Conservation (phyloP, 2,113 vertebrate genomes). For the Pollimyrus isidori region DNA sequence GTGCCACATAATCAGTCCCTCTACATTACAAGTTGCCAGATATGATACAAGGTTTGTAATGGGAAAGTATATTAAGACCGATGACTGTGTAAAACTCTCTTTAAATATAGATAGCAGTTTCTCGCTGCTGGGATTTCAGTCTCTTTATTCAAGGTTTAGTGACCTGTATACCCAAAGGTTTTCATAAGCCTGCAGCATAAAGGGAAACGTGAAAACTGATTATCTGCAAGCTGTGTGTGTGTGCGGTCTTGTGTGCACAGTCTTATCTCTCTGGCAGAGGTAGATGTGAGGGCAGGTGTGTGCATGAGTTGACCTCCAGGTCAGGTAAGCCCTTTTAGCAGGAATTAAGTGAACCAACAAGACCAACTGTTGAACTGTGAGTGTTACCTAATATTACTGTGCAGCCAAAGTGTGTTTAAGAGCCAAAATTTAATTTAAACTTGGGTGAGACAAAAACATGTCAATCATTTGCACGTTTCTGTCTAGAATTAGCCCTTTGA, state of each 20-base stretch:
- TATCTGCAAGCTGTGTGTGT: background rate
- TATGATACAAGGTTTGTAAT: background rate
- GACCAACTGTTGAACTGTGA: background rate
- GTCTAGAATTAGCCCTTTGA: background rate
- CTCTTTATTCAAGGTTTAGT: background rate
- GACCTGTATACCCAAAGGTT: constrained; percentile 2
- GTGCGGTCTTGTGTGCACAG: background rate
- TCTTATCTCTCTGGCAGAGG: constrained; percentile 3
- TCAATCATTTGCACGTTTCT: background rate
- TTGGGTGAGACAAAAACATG: background rate
- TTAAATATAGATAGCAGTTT: background rate
- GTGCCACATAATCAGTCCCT: background rate
- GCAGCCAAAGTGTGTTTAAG: background rate
- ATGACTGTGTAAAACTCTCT: background rate
- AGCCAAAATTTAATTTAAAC: background rate
- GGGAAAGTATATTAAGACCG: background rate
- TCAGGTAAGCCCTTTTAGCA: background rate
- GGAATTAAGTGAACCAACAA: background rate
- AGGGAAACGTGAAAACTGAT: background rate
- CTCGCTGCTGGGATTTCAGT: background rate
- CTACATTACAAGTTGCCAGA: background rate
- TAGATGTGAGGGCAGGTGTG: background rate
- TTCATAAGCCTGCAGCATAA: background rate
- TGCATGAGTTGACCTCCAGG: background rate
- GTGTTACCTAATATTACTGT: background rate